Evolutionary conservation across 2,888 invertebrate species (phyloP), one percentile per base, ranked within the genome.

Genomic region (Mycalesis mineus): DNA sequence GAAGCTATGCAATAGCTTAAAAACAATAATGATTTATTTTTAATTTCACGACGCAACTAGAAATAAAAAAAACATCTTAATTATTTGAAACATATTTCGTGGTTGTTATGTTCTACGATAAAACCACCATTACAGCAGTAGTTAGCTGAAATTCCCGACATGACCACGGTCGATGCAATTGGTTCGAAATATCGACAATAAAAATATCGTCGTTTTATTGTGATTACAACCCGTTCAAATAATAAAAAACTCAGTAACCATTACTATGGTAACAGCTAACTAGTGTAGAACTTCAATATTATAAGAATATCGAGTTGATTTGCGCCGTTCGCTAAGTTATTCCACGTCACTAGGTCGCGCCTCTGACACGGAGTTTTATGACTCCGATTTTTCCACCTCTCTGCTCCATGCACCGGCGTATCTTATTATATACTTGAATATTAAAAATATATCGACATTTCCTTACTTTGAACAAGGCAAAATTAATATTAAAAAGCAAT

Each of bases 371-470:
- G 49, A 61, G 40, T 58, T 62, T 62, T 57, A 57, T 57, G 48
- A 55, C 47, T 55, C 45, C 33, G 45, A 56, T 61, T 61, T 61
- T 61, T 58, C 58, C 58, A 58, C 55, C 56, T 53, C 49, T 1
- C n/a, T 40, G 44, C 49, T 47, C 40, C 40, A 14, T 47, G 55
- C 15, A 55, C 33, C 7, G 14, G 11, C 13, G 31, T 14, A 9
- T 29, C 14, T 29, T 42, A 49, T 55, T n/a, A 5, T n/a, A 33
- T 41, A 17, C 17, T 36, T 11, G 4, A 9, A 9, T 11, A 36
- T 36, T 36, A 33, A 33, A 33, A 33, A 9, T 33, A 33, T 36
- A 11, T 36, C 11, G 11, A 11, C 11, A 11, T 11, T 36, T 36
- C 11, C 4, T 36, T 11, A 36, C 33, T 33, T 22, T 33, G 11